Percentiles rank a stretch among this genome's conserved stretches.
phyloP scores from a whole-genome alignment of 2,888 invertebrate species.

The Lasius platythorax region DNA sequence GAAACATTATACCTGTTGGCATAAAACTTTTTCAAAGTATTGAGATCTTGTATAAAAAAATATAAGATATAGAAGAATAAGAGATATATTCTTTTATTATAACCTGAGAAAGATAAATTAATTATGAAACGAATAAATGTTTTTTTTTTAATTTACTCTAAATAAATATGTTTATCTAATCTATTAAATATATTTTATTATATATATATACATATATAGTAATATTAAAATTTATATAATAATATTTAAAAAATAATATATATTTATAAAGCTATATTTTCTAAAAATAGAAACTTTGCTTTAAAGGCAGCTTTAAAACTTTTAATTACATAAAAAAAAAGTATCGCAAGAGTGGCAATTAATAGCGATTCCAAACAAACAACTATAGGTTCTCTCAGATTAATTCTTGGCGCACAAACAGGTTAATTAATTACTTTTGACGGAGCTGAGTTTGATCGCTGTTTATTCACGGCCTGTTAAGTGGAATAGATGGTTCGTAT shows the following conservation, averaged over 20 bases:
- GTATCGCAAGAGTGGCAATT: constrained; percentile 53
- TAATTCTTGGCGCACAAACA: constrained; percentile 66
- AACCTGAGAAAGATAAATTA: not conserved
- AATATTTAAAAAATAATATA: not conserved
- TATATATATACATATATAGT: too few species aligned
- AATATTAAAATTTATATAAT: not conserved
- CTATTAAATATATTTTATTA: too few species aligned
- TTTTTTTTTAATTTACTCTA: not conserved
- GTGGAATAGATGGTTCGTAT: constrained; percentile 8
- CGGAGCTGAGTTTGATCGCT: constrained; percentile 40
- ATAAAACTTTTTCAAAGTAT: not conserved
- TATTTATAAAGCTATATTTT: not conserved
- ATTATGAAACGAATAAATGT: not conserved
- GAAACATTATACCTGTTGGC: not conserved
- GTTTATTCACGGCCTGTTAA: constrained; percentile 41
- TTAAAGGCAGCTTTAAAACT: not conserved
- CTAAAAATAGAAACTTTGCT: not conserved
- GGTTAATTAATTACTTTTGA: constrained; percentile 72
- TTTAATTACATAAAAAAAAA: not conserved
- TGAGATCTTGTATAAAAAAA: not conserved
- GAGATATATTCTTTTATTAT: not conserved
- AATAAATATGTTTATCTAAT: too few species aligned
- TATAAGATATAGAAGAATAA: not conserved
- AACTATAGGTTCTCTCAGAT: constrained; percentile 56
- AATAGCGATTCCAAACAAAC: constrained; percentile 66